Percentiles rank a stretch among this genome's conserved stretches.
Evolutionary conservation across 2,113 vertebrate species (phyloP).

Genomic region (Amblyopsis rosae): DNA sequence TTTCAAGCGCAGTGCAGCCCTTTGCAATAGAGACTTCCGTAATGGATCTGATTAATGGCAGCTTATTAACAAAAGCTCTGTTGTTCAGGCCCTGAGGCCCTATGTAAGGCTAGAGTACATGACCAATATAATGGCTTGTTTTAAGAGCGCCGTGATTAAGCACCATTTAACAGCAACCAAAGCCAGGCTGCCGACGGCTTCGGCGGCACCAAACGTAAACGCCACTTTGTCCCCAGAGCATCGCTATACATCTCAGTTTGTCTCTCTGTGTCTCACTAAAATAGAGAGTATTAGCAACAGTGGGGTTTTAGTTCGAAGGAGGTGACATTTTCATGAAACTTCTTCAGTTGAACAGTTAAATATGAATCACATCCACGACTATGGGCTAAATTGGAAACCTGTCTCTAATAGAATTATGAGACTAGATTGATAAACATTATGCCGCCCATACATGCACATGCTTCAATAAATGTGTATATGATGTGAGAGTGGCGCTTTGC

Average conservation of each 20-base stretch:
- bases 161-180: conserved; percentile 68
- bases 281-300: conserved; percentile 13
- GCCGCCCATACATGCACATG: no score
- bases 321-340: conserved; percentile 43
- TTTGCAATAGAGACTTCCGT: conserved; percentile 63
- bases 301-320: not conserved
- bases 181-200: conserved; percentile 66
- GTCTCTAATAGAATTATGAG: conserved; percentile 15
- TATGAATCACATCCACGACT: conserved; percentile 31
- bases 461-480: conserved; percentile 21
- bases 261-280: conserved; percentile 46
- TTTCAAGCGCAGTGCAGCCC: conserved; percentile 57
- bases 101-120: conserved; percentile 65
- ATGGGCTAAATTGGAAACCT: conserved; percentile 49
- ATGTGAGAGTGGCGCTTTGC: conserved; percentile 35
- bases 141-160: conserved; percentile 76
- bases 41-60: conserved; percentile 76
- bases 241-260: conserved; percentile 57
- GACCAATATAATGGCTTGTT: conserved; percentile 75
- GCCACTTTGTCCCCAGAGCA: conserved; percentile 58
- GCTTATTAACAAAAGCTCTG: conserved; percentile 78
- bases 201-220: conserved; percentile 72
- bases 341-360: conserved; percentile 38
- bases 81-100: conserved; percentile 64
- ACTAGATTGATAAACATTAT: no score